Evolutionary conservation across 2,797 vertebrate species (phyloP).

Genomic region (Serranus cabrilla): DNA sequence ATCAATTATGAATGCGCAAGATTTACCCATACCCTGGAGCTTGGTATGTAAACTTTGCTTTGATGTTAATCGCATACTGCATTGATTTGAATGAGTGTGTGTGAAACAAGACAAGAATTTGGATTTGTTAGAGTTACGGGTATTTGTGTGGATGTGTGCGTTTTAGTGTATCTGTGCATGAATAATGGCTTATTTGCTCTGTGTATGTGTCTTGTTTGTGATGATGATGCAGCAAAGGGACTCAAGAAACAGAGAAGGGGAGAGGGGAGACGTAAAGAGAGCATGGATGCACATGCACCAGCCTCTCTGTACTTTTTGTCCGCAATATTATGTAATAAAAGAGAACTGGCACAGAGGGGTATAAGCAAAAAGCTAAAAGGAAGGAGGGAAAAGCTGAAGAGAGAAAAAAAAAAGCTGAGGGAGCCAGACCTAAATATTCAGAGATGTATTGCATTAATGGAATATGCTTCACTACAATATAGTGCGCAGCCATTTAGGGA

Average conservation of each 20-base stretch:
- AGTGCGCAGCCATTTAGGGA: conserved; percentile 73
- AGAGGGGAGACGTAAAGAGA: conserved; percentile 45
- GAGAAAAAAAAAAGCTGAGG: conserved; percentile 19
- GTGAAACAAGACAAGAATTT: conserved; percentile 47
- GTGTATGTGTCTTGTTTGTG: conserved; percentile 2
- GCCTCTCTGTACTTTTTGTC: conserved; percentile 66
- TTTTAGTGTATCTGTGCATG: conserved; percentile 37
- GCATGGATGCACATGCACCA: conserved; percentile 45
- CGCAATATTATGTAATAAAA: conserved; percentile 76
- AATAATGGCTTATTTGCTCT: conserved; percentile 34
- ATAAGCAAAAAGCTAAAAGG: conserved; percentile 60
- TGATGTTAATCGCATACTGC: conserved; percentile 65
- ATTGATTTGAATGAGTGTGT: conserved; percentile 50
- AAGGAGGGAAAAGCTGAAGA: conserved; percentile 43
- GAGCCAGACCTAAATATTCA: conserved; percentile 65
- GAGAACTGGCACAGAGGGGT: conserved; percentile 64
- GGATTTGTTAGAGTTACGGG: conserved; percentile 22
- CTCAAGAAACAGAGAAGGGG: conserved; percentile 14
- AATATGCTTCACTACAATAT: conserved; percentile 71
- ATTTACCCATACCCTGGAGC: conserved; percentile 58
- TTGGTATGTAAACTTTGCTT: conserved; percentile 55
- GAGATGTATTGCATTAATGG: conserved; percentile 70
- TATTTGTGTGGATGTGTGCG: conserved; percentile 17
- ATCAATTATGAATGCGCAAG: conserved; percentile 54
- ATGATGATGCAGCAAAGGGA: conserved; percentile 24